Evolutionary conservation across 2,797 vertebrate genomes (phyloP).

Genomic region (Sitta carolinensis): DNA sequence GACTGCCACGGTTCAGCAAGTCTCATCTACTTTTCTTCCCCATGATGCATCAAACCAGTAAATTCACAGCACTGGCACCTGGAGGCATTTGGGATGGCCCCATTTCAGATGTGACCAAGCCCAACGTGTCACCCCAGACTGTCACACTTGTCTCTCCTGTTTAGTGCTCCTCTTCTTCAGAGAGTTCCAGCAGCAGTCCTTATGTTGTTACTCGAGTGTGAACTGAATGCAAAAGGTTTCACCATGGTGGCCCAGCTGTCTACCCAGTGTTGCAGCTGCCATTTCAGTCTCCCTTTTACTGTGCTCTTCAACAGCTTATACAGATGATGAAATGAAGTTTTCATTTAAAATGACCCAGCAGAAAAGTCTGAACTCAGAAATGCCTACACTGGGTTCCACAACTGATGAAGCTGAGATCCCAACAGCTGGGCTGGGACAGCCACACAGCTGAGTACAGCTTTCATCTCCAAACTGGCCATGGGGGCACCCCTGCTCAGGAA

Average conservation of each 20-base stretch:
- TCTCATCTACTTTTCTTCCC: background rate
- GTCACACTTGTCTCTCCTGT: background rate
- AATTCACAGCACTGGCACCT: background rate
- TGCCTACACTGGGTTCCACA: background rate
- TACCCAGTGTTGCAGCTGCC: background rate
- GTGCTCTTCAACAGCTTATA: background rate
- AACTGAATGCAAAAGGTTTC: background rate
- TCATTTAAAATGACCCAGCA: background rate
- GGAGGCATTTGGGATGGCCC: background rate
- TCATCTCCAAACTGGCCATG: background rate
- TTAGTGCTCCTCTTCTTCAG: background rate
- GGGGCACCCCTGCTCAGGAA: background rate
- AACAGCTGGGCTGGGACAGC: background rate
- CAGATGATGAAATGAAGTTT: background rate
- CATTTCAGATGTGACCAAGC: background rate
- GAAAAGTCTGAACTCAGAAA: background rate
- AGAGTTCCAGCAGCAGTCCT: background rate
- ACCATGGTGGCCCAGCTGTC: background rate
- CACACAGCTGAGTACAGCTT: fast-evolving
- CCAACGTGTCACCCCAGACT: fast-evolving
- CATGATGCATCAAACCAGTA: background rate
- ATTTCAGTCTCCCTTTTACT: background rate
- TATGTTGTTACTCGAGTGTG: fast-evolving
- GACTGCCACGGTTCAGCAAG: background rate
- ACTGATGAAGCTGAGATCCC: fast-evolving